Percentiles rank a stretch among this genome's conserved stretches.
These are phyloP conservation scores for Eufriesea mexicana DNA, from an alignment of 1,140 invertebrate species.

Conservation along the genomic window DNA sequence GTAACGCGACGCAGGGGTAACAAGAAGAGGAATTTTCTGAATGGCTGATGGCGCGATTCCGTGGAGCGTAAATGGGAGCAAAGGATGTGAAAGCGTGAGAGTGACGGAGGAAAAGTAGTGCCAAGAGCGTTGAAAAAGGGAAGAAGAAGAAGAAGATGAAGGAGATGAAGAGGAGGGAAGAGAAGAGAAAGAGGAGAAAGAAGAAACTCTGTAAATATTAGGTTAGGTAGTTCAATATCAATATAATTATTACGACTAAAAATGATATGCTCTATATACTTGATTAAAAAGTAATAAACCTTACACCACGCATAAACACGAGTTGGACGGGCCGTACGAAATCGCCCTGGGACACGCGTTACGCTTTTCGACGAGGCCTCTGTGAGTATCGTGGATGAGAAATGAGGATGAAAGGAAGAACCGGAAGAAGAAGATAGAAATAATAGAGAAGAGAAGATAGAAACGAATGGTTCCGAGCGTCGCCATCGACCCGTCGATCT, in stretches of 20 bases:
- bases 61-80: background rate
- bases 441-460: background rate
- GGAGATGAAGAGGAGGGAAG: constrained; percentile 7
- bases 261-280: constrained; percentile 78
- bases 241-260: constrained; percentile 79
- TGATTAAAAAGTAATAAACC: constrained; percentile 74
- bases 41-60: constrained; percentile 7
- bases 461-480: background rate
- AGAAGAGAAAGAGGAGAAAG: background rate
- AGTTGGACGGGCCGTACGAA: constrained; percentile 66
- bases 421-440: too few species aligned
- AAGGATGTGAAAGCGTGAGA: background rate
- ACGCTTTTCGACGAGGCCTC: constrained; percentile 29
- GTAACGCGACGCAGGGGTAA: background rate
- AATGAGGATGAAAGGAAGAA: background rate
- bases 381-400: background rate
- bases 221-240: constrained; percentile 81
- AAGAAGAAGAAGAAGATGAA: constrained; percentile 21
- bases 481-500: constrained; percentile 10
- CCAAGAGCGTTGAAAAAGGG: constrained; percentile 72
- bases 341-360: constrained; percentile 62
- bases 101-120: constrained; percentile 71
- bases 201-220: constrained; percentile 79
- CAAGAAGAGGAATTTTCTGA: background rate
- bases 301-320: constrained; percentile 74